These are phyloP conservation scores for Lateolabrax maculatus DNA, from an alignment of 2,797 vertebrate species.

Conservation along the genomic window DNA sequence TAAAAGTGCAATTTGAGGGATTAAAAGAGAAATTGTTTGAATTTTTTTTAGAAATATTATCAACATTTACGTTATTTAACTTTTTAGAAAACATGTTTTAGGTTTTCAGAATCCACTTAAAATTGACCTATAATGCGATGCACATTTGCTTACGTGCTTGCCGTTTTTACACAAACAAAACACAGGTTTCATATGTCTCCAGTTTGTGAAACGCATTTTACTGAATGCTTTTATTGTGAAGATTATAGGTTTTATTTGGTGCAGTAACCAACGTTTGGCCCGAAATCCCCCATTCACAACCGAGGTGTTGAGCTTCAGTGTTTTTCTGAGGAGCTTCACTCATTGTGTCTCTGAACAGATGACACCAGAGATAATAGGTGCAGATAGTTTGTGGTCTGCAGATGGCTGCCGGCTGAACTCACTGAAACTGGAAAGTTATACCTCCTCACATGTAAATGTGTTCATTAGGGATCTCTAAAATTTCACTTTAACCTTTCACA, in stretches of 20 bases:
- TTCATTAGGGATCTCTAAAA: background rate
- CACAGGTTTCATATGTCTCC: background rate
- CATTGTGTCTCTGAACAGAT: background rate
- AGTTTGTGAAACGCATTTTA: background rate
- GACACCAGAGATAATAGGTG: background rate
- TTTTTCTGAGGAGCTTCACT: background rate
- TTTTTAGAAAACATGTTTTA: background rate
- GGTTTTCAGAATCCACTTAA: background rate
- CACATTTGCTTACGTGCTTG: background rate
- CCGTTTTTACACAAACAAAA: background rate
- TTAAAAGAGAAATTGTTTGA: background rate
- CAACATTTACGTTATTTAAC: background rate
- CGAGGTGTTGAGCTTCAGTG: background rate
- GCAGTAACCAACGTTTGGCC: too few species aligned
- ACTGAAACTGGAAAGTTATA: background rate
- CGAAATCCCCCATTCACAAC: background rate
- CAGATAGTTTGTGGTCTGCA: background rate
- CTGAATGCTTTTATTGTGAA: background rate
- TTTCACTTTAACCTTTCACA: background rate
- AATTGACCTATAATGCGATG: background rate
- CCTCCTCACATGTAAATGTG: background rate
- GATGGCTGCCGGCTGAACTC: background rate
- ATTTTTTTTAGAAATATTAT: background rate
- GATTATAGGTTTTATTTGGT: background rate
- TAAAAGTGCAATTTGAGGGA: background rate